A percentile compares a stretch with the other conserved stretches of the same genome.
These are phyloP conservation scores for Bombyx mandarina DNA, from an alignment of 1,140 invertebrate genomes.

Conservation along the genomic window DNA sequence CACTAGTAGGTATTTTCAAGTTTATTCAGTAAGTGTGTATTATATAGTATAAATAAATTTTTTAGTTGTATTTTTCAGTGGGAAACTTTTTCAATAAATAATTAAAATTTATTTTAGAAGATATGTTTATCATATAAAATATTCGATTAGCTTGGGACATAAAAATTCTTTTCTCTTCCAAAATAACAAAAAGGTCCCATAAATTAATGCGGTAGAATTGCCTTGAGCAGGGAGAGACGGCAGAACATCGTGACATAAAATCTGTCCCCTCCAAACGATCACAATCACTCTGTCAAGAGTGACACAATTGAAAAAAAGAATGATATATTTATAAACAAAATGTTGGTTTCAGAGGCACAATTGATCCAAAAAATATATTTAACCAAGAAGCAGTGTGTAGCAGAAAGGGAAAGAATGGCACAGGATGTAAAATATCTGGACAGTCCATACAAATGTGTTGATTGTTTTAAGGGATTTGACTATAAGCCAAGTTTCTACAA, in stretches of 20 bases:
- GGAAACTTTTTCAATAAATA: too few species aligned
- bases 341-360: conserved; percentile 16
- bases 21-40: background rate
- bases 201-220: background rate
- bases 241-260: too few species aligned
- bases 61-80: too few species aligned
- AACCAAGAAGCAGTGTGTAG: conserved; percentile 35
- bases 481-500: conserved; percentile 41
- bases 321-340: background rate
- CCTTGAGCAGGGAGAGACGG: too few species aligned
- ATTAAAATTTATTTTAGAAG: too few species aligned
- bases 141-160: background rate
- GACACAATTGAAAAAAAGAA: background rate
- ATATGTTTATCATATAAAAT: background rate
- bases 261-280: background rate
- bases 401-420: conserved; percentile 28
- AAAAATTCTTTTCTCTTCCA: background rate
- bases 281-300: too few species aligned
- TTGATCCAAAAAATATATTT: conserved; percentile 27
- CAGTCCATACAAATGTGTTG: conserved; percentile 37
- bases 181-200: background rate
- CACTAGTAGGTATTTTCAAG: conserved; percentile 7
- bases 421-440: conserved; percentile 31
- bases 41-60: too few species aligned
- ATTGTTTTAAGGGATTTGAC: conserved; percentile 47